Conservation (phyloP, 2,888 invertebrate species). For the Chamaedrilus cognettii region DNA sequence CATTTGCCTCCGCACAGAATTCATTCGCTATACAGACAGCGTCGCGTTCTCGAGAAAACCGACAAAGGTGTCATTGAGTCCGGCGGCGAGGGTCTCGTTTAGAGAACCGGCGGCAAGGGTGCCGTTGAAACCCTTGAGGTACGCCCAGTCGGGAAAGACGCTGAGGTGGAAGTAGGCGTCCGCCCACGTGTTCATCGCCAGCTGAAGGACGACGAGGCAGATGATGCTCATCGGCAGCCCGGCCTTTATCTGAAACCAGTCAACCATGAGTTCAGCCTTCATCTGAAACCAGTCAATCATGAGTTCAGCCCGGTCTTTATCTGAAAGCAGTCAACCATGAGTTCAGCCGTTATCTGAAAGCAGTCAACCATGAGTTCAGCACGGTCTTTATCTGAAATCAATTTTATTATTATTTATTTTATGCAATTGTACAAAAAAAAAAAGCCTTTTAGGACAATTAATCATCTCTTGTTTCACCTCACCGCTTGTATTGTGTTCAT, state of each 20-base stretch:
- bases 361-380: no score
- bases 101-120: not conserved
- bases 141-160: slow-evolving; percentile 42
- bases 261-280: no score
- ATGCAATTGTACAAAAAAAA: no score
- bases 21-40: no score
- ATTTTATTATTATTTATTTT: no score
- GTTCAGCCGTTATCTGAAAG: no score
- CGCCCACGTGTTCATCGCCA: slow-evolving; percentile 46
- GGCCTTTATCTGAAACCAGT: slow-evolving; percentile 39
- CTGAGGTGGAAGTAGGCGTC: slow-evolving; percentile 41
- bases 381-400: slow-evolving; percentile 43
- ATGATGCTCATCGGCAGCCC: slow-evolving; percentile 44
- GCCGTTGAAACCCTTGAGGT: not conserved
- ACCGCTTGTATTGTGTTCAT: no score
- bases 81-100: not conserved
- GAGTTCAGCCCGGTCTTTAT: slow-evolving; percentile 43
- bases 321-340: slow-evolving; percentile 29
- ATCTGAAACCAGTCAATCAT: no score
- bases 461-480: no score
- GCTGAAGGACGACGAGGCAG: slow-evolving; percentile 39
- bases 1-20: no score
- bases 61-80: not conserved
- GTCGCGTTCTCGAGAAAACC: no score
- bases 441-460: no score